phyloP scores from a whole-genome alignment of 2,113 vertebrate species.

The Perca schrenkii region DNA sequence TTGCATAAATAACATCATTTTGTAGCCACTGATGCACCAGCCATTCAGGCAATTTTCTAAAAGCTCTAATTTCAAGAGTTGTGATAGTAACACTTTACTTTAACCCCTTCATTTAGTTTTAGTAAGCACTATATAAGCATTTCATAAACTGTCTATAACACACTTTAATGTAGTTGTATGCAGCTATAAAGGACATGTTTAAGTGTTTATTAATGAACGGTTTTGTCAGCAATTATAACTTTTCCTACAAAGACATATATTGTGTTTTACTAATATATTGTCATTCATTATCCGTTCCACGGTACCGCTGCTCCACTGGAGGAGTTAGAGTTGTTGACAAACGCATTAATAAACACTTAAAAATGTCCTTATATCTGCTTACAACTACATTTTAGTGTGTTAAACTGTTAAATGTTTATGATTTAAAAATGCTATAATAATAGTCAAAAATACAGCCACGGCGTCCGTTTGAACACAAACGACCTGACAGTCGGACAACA shows the following conservation, averaged over 20 bases:
- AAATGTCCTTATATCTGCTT: not conserved
- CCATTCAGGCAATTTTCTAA: too few species aligned
- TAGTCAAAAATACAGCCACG: too few species aligned
- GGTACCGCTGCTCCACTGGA: not conserved
- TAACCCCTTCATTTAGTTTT: too few species aligned
- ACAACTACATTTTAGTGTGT: not conserved
- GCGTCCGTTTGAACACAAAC: too few species aligned
- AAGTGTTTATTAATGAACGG: not conserved
- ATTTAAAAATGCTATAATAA: not conserved
- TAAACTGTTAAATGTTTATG: not conserved
- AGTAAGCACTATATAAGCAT: too few species aligned
- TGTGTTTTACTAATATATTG: too few species aligned
- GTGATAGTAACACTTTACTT: too few species aligned
- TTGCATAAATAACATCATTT: not conserved
- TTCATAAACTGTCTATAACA: too few species aligned
- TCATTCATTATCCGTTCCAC: too few species aligned
- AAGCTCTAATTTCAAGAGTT: too few species aligned
- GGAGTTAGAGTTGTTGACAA: not conserved
- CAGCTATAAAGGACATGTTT: not conserved
- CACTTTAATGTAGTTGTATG: not conserved
- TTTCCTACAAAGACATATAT: not conserved
- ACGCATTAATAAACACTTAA: not conserved
- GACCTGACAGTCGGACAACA: not conserved
- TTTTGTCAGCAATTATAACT: not conserved
- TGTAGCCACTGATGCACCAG: too few species aligned